Evolutionary conservation across 2,797 vertebrate genomes (phyloP).

Genomic region (Sorex maritimensis): DNA sequence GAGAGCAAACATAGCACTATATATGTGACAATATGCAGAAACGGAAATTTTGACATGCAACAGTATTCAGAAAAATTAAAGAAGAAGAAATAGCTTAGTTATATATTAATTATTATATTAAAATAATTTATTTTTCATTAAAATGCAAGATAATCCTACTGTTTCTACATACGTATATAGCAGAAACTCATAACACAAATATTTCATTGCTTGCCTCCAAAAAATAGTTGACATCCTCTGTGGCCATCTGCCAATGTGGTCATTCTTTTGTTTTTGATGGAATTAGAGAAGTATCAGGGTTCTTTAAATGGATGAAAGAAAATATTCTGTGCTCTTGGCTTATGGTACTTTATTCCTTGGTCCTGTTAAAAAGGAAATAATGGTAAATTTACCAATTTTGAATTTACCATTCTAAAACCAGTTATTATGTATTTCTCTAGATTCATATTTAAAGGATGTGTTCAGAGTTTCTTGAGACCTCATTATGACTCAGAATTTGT

Average conservation of each 20-base stretch:
- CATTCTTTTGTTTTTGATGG: conserved; percentile 73
- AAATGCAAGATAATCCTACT: conserved; percentile 57
- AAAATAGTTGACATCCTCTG: conserved; percentile 83
- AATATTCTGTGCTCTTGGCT: conserved; percentile 79
- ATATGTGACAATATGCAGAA: background rate
- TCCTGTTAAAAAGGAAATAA: conserved; percentile 78
- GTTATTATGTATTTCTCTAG: conserved; percentile 9
- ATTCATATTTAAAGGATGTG: conserved; percentile 49
- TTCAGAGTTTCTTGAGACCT: conserved; percentile 11
- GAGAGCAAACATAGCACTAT: background rate
- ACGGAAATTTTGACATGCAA: conserved; percentile 22
- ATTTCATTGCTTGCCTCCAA: conserved; percentile 85
- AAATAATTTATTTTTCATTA: conserved; percentile 49
- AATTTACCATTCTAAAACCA: background rate
- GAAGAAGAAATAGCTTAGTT: background rate
- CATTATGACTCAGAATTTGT: conserved; percentile 54
- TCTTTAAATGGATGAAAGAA: conserved; percentile 62
- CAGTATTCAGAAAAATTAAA: background rate
- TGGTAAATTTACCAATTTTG: conserved; percentile 63
- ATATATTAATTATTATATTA: conserved; percentile 31
- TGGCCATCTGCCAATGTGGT: conserved; percentile 77
- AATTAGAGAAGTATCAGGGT: conserved; percentile 49
- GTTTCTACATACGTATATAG: conserved; percentile 50
- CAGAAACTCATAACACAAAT: conserved; percentile 68
- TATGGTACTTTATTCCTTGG: conserved; percentile 79